Evolutionary conservation across 2,888 invertebrate genomes (phyloP), one percentile per base, ranked within the genome.

Genomic region (Temnothorax unifasciatus): DNA sequence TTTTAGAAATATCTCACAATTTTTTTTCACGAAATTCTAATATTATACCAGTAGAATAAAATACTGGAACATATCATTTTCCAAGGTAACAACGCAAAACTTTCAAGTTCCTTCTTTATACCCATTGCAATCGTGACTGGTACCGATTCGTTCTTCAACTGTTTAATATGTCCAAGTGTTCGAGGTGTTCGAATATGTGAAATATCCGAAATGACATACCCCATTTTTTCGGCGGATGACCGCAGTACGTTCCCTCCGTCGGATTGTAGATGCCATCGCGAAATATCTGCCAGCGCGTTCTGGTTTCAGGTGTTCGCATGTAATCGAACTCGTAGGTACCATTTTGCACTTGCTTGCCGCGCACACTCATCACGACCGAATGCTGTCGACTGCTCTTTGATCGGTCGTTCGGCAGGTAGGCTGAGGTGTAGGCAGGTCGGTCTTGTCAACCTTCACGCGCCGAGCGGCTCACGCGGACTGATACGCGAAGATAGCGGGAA

Each of bases 221-320:
- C 97, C 97, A 97, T 94, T 96, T 95, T 85, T 95, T 94, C 25
- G 95, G 95, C 66, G 96, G 96, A 74, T 97, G 95, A 3, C 97
- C 97, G 85, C 97, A 93, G 85, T 97, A 95, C 29, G 96, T 96
- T 61, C 96, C 96, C 50, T 96, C 96, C 74, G 96, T 95, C 0
- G 96, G 95, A 90, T 97, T 96, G 92, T 96, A 96, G 25, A 96
- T 47, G n/a, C 84, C 92, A 57, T 93, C 92, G 74, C 87, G 88
- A 61, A 95, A 76, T 54, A 92, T 83, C 87, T 94, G 85, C 94
- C 94, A 94, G 41, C 87, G 87, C 11, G 90, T 93, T 82, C 93
- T 92, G 18, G 77, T 71, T 59, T 92, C 91, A 25, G 93, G 93
- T 71, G 82, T 85, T 63, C 93, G 90, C 91, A 93, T 92, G 76